Base-by-base conservation (phyloP, 2,888 invertebrate species). In the Nasonia oneida region DNA sequence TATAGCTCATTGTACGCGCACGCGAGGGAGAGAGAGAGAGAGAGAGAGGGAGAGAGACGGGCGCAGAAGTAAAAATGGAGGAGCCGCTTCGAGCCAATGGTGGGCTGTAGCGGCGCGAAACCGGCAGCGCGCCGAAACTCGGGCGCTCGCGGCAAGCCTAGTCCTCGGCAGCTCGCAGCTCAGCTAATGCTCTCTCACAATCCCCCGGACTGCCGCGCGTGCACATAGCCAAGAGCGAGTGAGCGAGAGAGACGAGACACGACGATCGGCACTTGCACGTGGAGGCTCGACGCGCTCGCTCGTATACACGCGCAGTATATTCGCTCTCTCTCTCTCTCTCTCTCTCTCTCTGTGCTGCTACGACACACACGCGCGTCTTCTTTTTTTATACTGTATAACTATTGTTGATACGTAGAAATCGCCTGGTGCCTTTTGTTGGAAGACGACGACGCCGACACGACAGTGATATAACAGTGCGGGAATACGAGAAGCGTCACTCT, bases 201-300 rank as follows among this genome's bases (percentile, higher is more conserved):
- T 81, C 57, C 70, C 75, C 53, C 80, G 70, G 53, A n/a, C 78
- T 39, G 73, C 64, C 64, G 82, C 83, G 70, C 81, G 15, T 47
- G 74, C 33, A 29, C 74, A 42, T 12, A 47, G 12, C 47, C 42
- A 67, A 37, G 15, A 76, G 50, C 3, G 23, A n/a, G 53, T 37
- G 61, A 39, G 39, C n/a, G 75, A 75, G 87, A 87, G 29, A 75
- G 64, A n/a, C 12, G 64, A 23, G 67, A 33, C 37, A 14, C 15
- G 37, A 8, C 39, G n/a, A 89, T 90, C 90, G 91, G 90, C 92
- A 93, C 91, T 93, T 92, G 93, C 93, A 93, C 93, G 93, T 93
- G 93, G 92, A 91, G 90, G 88, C 90, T 91, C 92, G 91, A 91
- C 89, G 88, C 81, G 88, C 84, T 88, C 89, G 88, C 86, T 71